These are phyloP conservation scores for Manduca sexta DNA, from an alignment of 1,140 invertebrate genomes.

Conservation along the genomic window DNA sequence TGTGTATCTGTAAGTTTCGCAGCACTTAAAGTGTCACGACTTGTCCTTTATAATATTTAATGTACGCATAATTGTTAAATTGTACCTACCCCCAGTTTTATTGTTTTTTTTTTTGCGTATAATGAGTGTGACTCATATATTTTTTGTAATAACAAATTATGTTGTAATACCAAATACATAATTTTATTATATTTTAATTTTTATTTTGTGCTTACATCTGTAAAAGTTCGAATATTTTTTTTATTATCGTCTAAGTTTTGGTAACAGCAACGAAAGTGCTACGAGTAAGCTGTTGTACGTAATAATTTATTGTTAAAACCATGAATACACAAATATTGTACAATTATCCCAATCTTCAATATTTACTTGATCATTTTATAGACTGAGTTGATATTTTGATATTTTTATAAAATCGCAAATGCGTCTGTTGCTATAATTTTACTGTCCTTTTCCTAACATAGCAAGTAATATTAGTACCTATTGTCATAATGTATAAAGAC, in stretches of 20 bases:
- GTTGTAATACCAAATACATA: conserved; percentile 66
- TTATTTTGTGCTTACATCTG: conserved; percentile 57
- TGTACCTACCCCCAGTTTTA: conserved; percentile 41
- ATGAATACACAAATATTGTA: neutral
- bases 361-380: too few species aligned
- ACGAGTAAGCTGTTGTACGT: conserved; percentile 21
- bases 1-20: conserved; percentile 34
- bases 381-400: too few species aligned
- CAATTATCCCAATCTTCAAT: too few species aligned
- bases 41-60: conserved; percentile 29
- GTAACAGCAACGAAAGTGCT: conserved; percentile 51
- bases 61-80: conserved; percentile 50
- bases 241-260: conserved; percentile 43
- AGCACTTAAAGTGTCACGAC: conserved; percentile 57
- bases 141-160: conserved; percentile 49
- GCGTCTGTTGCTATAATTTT: too few species aligned
- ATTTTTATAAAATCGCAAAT: too few species aligned
- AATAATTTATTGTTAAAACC: conserved; percentile 2
- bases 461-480: too few species aligned
- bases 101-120: conserved; percentile 39
- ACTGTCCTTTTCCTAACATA: too few species aligned
- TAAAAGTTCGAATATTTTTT: conserved; percentile 63
- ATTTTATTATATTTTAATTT: conserved; percentile 24
- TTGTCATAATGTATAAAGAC: too few species aligned
- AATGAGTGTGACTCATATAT: conserved; percentile 62